These are phyloP conservation scores for Neomicropteryx cornuta DNA, from an alignment of 1,140 invertebrate species.

Conservation along the genomic window DNA sequence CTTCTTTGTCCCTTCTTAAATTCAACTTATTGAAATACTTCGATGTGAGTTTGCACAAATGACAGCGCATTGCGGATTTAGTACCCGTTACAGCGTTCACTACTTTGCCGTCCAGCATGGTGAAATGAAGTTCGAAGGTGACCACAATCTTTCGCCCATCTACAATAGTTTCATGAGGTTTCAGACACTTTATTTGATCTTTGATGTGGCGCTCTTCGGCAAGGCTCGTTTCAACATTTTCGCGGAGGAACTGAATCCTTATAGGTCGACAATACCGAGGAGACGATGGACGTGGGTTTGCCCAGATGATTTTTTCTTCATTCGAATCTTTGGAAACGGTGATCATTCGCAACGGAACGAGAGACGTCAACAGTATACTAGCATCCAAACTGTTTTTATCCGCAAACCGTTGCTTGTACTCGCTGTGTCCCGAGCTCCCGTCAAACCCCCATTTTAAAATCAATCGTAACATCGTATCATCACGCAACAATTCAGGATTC, in stretches of 20 bases:
- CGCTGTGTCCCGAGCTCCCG: too few species aligned
- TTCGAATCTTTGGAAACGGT: constrained; percentile 1
- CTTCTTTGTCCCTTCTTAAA: constrained; percentile 9
- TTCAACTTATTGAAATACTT: constrained; percentile 17
- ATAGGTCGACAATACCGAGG: constrained; percentile 17
- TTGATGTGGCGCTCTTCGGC: constrained; percentile 13
- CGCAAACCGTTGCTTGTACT: too few species aligned
- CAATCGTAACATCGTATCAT: too few species aligned
- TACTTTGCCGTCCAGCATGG: constrained; percentile 19
- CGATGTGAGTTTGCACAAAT: constrained; percentile 16
- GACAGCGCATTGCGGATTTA: constrained; percentile 12
- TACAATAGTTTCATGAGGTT: constrained; percentile 6
- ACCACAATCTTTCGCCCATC: constrained; percentile 8
- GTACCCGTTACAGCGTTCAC: constrained; percentile 16
- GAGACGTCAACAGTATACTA: constrained; percentile 18
- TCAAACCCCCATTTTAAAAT: too few species aligned
- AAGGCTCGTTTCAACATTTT: constrained; percentile 11
- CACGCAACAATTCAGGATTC: too few species aligned
- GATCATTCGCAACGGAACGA: constrained; percentile 21
- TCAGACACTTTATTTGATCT: constrained; percentile 10
- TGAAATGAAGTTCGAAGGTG: constrained; percentile 11
- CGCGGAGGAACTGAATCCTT: constrained; percentile 16
- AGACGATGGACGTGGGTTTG: constrained; percentile 17
- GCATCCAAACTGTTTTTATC: too few species aligned
- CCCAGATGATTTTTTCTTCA: constrained; percentile 18